phyloP scores from a whole-genome alignment of 2,113 vertebrate species.

The Cavia aperea region DNA sequence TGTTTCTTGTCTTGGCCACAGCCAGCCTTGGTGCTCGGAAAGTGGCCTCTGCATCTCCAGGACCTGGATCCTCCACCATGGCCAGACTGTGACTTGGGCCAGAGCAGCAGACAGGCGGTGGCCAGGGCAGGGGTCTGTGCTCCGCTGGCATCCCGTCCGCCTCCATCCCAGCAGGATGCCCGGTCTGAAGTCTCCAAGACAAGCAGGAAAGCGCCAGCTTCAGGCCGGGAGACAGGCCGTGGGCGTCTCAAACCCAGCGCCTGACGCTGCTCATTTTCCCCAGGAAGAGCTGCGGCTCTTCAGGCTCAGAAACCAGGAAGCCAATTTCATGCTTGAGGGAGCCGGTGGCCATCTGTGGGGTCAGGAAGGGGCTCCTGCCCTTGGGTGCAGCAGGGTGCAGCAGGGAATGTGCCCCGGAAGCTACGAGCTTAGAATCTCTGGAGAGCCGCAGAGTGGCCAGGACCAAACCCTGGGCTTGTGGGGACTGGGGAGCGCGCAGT shows the following conservation, averaged over 20 bases:
- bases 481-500: not conserved
- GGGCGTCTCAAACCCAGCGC: not conserved
- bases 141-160: fast-evolving
- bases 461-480: not conserved
- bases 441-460: not conserved
- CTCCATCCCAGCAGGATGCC: too few species aligned
- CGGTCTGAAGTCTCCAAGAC: not conserved
- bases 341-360: not conserved
- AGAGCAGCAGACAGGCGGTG: not conserved
- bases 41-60: not conserved
- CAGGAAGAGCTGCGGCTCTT: not conserved
- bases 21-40: not conserved
- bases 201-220: not conserved
- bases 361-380: not conserved
- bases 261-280: not conserved
- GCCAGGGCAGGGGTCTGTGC: not conserved
- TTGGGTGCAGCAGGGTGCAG: not conserved
- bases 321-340: conserved; percentile 21
- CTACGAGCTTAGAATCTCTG: fast-evolving
- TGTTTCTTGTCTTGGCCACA: not conserved
- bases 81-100: not conserved
- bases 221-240: fast-evolving
- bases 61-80: not conserved
- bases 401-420: fast-evolving
- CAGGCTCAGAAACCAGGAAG: not conserved